These are phyloP conservation scores for Neocrepidodera transversa DNA, from an alignment of 2,888 invertebrate species.

Conservation along the genomic window DNA sequence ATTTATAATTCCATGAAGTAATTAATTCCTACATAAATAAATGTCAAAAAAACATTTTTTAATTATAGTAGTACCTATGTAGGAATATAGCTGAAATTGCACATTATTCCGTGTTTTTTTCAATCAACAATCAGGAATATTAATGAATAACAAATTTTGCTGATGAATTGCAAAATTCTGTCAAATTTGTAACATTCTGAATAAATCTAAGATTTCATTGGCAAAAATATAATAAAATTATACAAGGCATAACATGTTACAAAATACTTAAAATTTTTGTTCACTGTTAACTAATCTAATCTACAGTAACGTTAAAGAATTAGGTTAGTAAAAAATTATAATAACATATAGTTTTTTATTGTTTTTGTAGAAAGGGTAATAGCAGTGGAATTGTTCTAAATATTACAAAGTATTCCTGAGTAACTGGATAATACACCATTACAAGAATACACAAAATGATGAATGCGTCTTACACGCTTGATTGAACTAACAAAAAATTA, in stretches of 20 bases:
- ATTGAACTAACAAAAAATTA: not conserved
- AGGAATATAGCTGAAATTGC: too few species aligned
- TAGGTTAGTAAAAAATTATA: constrained; percentile 5
- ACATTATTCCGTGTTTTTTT: too few species aligned
- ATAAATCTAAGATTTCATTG: constrained; percentile 1
- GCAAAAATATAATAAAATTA: constrained; percentile 1
- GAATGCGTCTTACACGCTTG: not conserved
- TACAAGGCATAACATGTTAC: constrained; percentile 2
- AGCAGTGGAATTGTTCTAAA: constrained; percentile 2
- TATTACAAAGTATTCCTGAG: constrained; percentile 4
- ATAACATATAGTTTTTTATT: not conserved
- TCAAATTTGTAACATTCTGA: constrained; percentile 3
- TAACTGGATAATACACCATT: constrained; percentile 2
- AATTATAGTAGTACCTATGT: too few species aligned
- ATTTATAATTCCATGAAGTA: too few species aligned
- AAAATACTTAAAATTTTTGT: constrained; percentile 4
- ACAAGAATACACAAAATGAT: constrained; percentile 8
- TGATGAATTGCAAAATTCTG: too few species aligned
- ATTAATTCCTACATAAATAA: too few species aligned
- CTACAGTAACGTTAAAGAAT: constrained; percentile 3
- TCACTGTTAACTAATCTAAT: constrained; percentile 10
- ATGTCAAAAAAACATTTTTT: too few species aligned
- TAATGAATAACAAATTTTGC: too few species aligned
- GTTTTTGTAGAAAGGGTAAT: constrained; percentile 8
- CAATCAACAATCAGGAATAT: too few species aligned